Conservation (phyloP, 2,113 vertebrate species). For the Lamprologus tigripictilis region DNA sequence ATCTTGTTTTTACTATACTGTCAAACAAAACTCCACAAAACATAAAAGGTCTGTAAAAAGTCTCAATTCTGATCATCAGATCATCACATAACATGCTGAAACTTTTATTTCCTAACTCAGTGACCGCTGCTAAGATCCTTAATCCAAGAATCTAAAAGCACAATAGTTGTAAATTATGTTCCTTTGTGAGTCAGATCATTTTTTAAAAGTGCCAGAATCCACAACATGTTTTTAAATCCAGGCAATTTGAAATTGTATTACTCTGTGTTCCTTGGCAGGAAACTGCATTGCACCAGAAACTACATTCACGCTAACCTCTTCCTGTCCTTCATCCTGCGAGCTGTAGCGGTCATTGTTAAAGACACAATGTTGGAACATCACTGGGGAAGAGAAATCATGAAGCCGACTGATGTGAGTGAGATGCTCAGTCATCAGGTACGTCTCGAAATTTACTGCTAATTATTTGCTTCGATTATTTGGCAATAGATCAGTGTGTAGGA, state of each 20-base stretch:
- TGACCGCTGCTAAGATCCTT: background rate
- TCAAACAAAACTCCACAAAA: background rate
- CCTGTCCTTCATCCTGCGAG: conserved; percentile 78
- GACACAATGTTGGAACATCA: conserved; percentile 73
- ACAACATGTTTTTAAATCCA: fast-evolving
- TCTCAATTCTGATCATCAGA: background rate
- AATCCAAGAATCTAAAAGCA: background rate
- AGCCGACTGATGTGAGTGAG: conserved; percentile 65
- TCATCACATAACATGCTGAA: background rate
- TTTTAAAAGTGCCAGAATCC: fast-evolving
- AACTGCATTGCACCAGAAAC: conserved; percentile 79
- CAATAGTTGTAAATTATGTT: background rate
- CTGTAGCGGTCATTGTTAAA: conserved; percentile 73
- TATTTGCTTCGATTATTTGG: background rate
- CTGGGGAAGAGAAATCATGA: conserved; percentile 69
- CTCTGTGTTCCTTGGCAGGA: conserved; percentile 54
- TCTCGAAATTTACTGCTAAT: background rate
- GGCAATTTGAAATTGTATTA: background rate
- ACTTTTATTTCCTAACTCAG: too few relatives aligned
- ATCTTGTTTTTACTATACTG: background rate
- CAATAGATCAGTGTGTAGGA: background rate
- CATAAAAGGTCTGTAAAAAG: background rate
- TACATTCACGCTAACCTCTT: conserved; percentile 74
- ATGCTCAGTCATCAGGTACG: conserved; percentile 72
- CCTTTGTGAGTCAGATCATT: background rate